Conservation (phyloP, 2,888 invertebrate genomes). For the Eupithecia abbreviata region DNA sequence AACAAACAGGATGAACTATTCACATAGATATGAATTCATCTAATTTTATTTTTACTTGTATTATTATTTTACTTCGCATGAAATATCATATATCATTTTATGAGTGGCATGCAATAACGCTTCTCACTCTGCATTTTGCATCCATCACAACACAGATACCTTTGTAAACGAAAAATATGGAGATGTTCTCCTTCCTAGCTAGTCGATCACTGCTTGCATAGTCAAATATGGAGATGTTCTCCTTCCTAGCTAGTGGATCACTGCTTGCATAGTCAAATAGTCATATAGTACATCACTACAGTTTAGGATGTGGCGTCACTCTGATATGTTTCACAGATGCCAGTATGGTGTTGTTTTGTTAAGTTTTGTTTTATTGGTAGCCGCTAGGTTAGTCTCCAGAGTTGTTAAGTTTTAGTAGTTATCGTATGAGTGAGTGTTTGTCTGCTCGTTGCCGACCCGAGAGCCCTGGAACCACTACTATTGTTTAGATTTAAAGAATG, state of each 20-base stretch:
- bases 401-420: slow-evolving; percentile 37
- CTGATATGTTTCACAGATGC: slow-evolving; percentile 48
- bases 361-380: slow-evolving; percentile 34
- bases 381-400: slow-evolving; percentile 39
- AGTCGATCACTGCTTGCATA: slow-evolving; percentile 27
- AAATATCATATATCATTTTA: slow-evolving; percentile 23
- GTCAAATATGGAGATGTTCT: not conserved
- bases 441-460: slow-evolving; percentile 26
- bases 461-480: slow-evolving; percentile 22
- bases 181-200: slow-evolving; percentile 1
- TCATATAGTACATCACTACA: slow-evolving; percentile 14
- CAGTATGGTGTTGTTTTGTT: slow-evolving; percentile 34
- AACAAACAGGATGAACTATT: slow-evolving; percentile 26
- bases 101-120: slow-evolving; percentile 14
- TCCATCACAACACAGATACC: not conserved
- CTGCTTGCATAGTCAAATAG: slow-evolving; percentile 1
- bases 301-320: slow-evolving; percentile 41
- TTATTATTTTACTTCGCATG: slow-evolving; percentile 26
- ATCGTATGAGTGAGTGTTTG: slow-evolving; percentile 24
- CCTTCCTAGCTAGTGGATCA: slow-evolving; percentile 29
- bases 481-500: slow-evolving; percentile 36
- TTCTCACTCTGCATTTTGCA: slow-evolving; percentile 1
- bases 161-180: not conserved
- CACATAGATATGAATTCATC: slow-evolving; percentile 25
- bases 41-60: slow-evolving; percentile 23